phyloP scores from a whole-genome alignment of 2,888 invertebrate genomes.

The Ferrisia virgata region DNA sequence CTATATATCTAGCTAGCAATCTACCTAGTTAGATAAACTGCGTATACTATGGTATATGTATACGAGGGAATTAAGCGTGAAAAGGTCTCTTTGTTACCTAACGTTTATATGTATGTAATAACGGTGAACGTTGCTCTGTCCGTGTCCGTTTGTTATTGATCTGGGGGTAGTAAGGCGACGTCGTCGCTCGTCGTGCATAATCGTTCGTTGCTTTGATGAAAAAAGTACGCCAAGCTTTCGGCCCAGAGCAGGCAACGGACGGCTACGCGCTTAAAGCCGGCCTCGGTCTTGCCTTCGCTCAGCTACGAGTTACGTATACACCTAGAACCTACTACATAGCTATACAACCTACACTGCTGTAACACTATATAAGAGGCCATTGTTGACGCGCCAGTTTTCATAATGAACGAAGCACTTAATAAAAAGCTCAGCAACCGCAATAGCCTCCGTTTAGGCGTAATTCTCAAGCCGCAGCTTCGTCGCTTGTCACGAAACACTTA shows the following conservation, averaged over 20 bases:
- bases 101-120: conserved; percentile 19
- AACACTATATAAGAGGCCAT: neutral
- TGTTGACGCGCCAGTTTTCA: conserved; percentile 28
- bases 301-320: neutral
- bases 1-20: neutral
- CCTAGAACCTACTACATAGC: no score
- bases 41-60: neutral
- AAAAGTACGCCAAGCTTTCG: neutral
- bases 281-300: neutral
- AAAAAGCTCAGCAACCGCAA: neutral
- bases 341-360: no score
- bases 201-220: conserved; percentile 18
- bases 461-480: neutral
- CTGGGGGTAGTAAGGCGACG: neutral
- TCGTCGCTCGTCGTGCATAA: conserved; percentile 28
- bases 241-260: neutral
- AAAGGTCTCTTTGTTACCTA: conserved; percentile 30
- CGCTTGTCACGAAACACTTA: neutral
- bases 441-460: neutral
- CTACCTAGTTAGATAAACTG: no score
- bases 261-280: neutral
- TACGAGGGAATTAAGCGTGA: conserved; percentile 30
- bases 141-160: conserved; percentile 31
- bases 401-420: conserved; percentile 29
- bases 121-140: conserved; percentile 20